Conservation (phyloP, 1,140 invertebrate species). For the Drosophila fuyamai region DNA sequence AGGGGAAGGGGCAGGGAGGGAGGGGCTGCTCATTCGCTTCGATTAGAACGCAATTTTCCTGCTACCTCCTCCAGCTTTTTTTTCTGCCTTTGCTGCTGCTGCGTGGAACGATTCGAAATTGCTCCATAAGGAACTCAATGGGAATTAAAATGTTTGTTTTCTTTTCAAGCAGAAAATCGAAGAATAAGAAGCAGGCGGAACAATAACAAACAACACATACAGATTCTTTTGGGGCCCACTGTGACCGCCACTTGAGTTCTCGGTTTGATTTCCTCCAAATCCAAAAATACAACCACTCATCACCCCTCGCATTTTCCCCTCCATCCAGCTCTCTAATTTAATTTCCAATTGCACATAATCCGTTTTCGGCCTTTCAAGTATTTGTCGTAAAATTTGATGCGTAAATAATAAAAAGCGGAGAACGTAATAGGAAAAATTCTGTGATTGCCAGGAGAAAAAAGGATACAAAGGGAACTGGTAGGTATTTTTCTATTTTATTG, state of each 20-base stretch:
- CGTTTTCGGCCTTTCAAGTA: slow-evolving; percentile 63
- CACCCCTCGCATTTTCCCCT: slow-evolving; percentile 20
- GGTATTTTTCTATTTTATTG: neutral
- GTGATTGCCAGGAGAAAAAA: slow-evolving; percentile 50
- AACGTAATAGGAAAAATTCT: slow-evolving; percentile 50
- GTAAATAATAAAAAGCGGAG: slow-evolving; percentile 54
- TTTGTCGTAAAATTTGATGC: slow-evolving; percentile 80
- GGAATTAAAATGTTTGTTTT: slow-evolving; percentile 80
- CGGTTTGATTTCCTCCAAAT: slow-evolving; percentile 18
- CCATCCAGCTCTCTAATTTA: slow-evolving; percentile 61
- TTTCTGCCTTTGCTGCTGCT: slow-evolving; percentile 10
- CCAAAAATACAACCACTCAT: slow-evolving; percentile 26
- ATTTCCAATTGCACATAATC: slow-evolving; percentile 82
- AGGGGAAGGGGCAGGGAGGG: neutral
- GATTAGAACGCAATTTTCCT: slow-evolving; percentile 78
- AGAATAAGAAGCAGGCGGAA: slow-evolving; percentile 22
- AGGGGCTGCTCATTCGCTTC: slow-evolving; percentile 57
- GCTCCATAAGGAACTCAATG: slow-evolving; percentile 70
- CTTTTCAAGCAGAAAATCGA: slow-evolving; percentile 19
- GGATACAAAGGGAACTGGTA: neutral
- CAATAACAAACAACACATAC: slow-evolving; percentile 28
- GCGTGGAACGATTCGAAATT: slow-evolving; percentile 32
- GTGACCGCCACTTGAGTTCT: slow-evolving; percentile 53
- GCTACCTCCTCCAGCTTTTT: slow-evolving; percentile 2
- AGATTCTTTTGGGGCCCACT: slow-evolving; percentile 42